Evolutionary conservation across 2,113 vertebrate species (phyloP).

Genomic region (Alosa alosa): DNA sequence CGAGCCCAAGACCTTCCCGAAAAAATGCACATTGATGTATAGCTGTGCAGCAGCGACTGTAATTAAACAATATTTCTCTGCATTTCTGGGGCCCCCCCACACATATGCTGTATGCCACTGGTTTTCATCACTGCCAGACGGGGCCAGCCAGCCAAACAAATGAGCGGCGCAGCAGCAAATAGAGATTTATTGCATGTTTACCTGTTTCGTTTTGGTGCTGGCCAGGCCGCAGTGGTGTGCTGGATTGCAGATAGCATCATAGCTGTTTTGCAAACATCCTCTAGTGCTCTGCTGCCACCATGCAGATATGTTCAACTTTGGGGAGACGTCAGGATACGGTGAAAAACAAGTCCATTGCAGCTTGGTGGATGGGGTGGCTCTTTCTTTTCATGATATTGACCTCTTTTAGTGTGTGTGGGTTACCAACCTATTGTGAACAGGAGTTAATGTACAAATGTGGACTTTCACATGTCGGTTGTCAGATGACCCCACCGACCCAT

Average conservation of each 20-base stretch:
- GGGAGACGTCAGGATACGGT: not conserved
- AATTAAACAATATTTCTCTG: slow-evolving; percentile 62
- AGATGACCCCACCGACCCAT: too few relatives aligned
- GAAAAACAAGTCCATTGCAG: not conserved
- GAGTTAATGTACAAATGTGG: too few relatives aligned
- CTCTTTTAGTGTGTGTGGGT: too few relatives aligned
- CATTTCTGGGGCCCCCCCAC: slow-evolving; percentile 33
- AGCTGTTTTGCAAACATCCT: not conserved
- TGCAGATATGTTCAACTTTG: not conserved
- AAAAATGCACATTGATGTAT: slow-evolving; percentile 54
- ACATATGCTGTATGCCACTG: slow-evolving; percentile 58
- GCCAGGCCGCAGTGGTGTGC: too few relatives aligned
- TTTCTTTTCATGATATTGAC: too few relatives aligned
- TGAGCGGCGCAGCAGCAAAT: slow-evolving; percentile 52
- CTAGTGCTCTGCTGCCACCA: not conserved
- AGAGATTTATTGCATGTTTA: slow-evolving; percentile 60
- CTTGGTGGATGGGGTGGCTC: too few relatives aligned
- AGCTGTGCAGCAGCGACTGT: slow-evolving; percentile 50
- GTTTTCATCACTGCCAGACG: slow-evolving; percentile 63
- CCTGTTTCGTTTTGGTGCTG: slow-evolving; percentile 28
- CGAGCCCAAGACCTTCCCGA: slow-evolving; percentile 20
- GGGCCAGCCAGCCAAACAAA: slow-evolving; percentile 53
- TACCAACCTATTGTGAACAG: too few relatives aligned
- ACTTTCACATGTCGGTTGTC: too few relatives aligned
- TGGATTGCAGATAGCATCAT: not conserved